Evolutionary conservation across 2,797 vertebrate genomes (phyloP), one percentile per base, ranked within the genome.

Genomic region (Varecia variegata): DNA sequence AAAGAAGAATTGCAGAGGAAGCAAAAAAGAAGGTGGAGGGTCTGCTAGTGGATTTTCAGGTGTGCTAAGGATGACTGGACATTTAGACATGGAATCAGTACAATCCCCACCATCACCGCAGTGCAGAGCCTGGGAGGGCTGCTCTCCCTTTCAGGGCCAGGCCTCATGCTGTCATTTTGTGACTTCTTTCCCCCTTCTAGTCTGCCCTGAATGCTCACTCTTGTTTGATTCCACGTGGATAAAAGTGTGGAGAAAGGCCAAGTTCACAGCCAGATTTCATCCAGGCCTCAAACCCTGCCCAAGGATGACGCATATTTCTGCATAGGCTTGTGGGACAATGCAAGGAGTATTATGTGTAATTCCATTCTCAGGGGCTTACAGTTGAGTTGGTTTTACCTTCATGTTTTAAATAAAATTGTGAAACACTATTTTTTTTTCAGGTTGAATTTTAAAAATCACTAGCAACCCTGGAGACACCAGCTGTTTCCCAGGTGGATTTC

Each of bases 141-240:
- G 5, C 25, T 58, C 38, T 67, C 18, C 35, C 47, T 84, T 76
- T 58, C 6, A 30, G 12, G 58, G 58, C 15, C 54, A 15, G 15
- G 17, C 23, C 30, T 43, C 12, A 7, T 15, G 50, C 40, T 45
- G 21, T 25, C 47, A 30, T 83, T 60, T 74, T 45, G 56, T 40
- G n/a, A 76, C 27, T 77, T 47, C 20, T 86, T 40, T 76, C 77
- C 30, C 32, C 35, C 15, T 80, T 84, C 50, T 73, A 8, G 5
- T 35, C n/a, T 73, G 2, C 30, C 40, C 40, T 79, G 67, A 87
- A 58, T 58, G 35, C 23, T 67, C 50, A 35, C 67, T 95, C 43
- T 95, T 50, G 89, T 93, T 80, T 88, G 67, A 95, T 38, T 94
- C 43, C 54, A 62, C 7, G 14, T 83, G 47, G 21, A 94, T 91